phyloP scores from a whole-genome alignment of 2,888 invertebrate genomes.

The Pycnomerus fuliginosus region DNA sequence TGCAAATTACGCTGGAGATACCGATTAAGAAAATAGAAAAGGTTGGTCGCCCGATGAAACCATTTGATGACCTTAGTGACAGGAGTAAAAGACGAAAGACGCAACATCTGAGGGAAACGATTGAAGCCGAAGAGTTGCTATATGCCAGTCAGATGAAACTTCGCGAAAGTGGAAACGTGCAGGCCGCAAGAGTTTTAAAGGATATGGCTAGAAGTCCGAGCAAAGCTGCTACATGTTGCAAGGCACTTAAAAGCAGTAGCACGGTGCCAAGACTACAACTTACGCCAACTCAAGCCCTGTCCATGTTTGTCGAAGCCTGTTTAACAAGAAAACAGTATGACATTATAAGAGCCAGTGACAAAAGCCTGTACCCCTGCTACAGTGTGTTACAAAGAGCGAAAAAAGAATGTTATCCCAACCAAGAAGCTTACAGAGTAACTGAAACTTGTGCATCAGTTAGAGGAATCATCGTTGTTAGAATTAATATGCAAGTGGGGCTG shows the following conservation, averaged over 20 bases:
- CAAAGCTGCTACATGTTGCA: background rate
- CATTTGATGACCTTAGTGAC: background rate
- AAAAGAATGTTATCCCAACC: background rate
- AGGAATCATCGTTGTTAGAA: conserved; percentile 14
- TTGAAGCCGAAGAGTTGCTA: background rate
- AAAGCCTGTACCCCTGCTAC: background rate
- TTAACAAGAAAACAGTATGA: background rate
- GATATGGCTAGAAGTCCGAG: background rate
- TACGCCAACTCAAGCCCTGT: background rate
- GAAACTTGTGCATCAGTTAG: background rate
- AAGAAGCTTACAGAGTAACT: background rate
- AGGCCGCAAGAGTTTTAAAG: background rate
- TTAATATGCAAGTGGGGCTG: conserved; percentile 31
- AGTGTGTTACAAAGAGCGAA: background rate
- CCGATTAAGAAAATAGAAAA: background rate
- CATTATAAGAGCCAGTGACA: background rate
- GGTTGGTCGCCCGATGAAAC: background rate
- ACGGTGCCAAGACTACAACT: too few relatives aligned
- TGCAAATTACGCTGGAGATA: background rate
- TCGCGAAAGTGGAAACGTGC: background rate
- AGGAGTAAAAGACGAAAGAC: background rate
- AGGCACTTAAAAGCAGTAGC: too few relatives aligned
- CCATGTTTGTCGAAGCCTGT: background rate
- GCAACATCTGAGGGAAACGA: background rate
- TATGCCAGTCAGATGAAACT: background rate